A percentile compares a stretch with the other conserved stretches of the same genome.
Conservation (phyloP, 2,888 invertebrate genomes). For the Subacronicta megacephala region DNA sequence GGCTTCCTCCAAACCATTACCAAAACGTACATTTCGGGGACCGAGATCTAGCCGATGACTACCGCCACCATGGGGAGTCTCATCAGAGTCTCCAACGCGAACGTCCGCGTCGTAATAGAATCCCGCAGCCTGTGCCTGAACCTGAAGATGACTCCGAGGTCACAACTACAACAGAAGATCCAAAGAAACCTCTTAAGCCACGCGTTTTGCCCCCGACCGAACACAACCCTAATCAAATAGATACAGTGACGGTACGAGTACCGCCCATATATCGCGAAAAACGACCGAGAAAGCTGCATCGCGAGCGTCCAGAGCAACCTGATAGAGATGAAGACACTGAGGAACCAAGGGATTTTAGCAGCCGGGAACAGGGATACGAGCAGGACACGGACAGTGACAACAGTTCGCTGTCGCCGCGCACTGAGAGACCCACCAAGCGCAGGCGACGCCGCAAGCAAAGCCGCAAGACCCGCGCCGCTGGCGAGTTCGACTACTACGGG, state of each 20-base stretch:
- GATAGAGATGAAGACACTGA: slow-evolving; percentile 65
- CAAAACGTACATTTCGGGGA: slow-evolving; percentile 84
- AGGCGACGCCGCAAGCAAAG: slow-evolving; percentile 74
- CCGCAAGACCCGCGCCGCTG: slow-evolving; percentile 72
- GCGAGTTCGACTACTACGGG: slow-evolving; percentile 81
- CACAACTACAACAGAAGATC: slow-evolving; percentile 85
- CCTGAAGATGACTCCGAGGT: slow-evolving; percentile 74
- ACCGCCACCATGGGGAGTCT: slow-evolving; percentile 61
- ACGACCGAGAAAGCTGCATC: slow-evolving; percentile 81
- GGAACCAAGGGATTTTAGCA: slow-evolving; percentile 42
- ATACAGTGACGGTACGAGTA: slow-evolving; percentile 86
- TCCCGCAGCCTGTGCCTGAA: slow-evolving; percentile 66
- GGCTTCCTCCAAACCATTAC: slow-evolving; percentile 74
- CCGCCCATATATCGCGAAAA: slow-evolving; percentile 85
- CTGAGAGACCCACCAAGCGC: slow-evolving; percentile 70
- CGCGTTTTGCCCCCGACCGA: slow-evolving; percentile 86
- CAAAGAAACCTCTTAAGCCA: slow-evolving; percentile 76
- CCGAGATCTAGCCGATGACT: slow-evolving; percentile 68
- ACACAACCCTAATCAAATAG: slow-evolving; percentile 85
- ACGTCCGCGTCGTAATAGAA: slow-evolving; percentile 64
- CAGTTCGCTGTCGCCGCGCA: slow-evolving; percentile 64
- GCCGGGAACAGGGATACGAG: slow-evolving; percentile 53
- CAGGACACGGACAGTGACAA: slow-evolving; percentile 71
- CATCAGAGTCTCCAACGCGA: slow-evolving; percentile 71
- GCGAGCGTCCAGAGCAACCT: slow-evolving; percentile 74